Evolutionary conservation across 2,113 vertebrate genomes (phyloP).

Genomic region (Camarhynchus parvulus): DNA sequence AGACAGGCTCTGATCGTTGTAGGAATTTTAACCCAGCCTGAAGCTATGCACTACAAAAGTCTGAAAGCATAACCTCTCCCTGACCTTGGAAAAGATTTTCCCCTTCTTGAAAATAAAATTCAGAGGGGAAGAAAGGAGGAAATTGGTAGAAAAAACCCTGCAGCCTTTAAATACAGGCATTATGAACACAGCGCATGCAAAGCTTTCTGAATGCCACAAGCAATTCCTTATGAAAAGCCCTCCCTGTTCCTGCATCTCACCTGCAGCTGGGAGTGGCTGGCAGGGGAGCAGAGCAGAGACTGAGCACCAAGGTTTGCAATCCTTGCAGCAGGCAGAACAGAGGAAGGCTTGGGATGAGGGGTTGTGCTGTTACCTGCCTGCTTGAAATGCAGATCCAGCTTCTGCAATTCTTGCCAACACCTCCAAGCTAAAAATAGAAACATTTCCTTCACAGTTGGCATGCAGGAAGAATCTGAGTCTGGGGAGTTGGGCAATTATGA

Average conservation of each 20-base stretch:
- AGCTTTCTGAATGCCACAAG: background rate
- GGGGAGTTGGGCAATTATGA: background rate
- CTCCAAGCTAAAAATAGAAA: slow-evolving; percentile 10
- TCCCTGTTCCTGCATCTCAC: background rate
- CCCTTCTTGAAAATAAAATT: slow-evolving; percentile 8
- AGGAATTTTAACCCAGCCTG: slow-evolving; percentile 31
- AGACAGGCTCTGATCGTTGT: background rate
- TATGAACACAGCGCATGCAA: background rate
- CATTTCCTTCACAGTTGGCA: background rate
- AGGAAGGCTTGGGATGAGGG: fast-evolving
- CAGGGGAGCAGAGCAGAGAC: background rate
- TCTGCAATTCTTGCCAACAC: background rate
- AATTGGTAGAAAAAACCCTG: background rate
- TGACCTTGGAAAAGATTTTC: slow-evolving; percentile 10
- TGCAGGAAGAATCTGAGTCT: background rate
- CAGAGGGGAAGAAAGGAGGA: background rate
- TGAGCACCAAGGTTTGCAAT: background rate
- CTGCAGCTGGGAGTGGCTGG: background rate
- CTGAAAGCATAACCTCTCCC: background rate
- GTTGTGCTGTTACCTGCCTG: background rate
- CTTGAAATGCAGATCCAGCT: background rate
- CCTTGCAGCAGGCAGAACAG: background rate
- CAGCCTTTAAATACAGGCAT: background rate
- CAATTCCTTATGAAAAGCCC: background rate
- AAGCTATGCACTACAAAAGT: background rate